A percentile compares a stretch with the other conserved stretches of the same genome.
These are phyloP conservation scores for Ceratitis capitata DNA, from an alignment of 1,140 invertebrate genomes.

Conservation along the genomic window DNA sequence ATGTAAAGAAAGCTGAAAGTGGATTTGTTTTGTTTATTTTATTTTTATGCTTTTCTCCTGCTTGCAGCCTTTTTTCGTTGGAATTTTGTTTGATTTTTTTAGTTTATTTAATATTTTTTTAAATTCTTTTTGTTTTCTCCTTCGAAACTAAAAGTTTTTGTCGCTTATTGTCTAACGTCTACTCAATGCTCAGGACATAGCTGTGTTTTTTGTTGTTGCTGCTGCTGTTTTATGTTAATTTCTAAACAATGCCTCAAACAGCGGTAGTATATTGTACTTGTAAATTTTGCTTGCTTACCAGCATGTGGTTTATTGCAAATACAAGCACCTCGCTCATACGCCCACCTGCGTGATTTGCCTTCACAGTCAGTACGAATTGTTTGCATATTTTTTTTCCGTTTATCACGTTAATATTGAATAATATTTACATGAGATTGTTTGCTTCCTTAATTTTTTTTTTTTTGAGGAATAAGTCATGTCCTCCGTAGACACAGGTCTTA, in stretches of 20 bases:
- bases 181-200: neutral
- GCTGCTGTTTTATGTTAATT: constrained; percentile 13
- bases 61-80: neutral
- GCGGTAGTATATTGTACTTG: neutral
- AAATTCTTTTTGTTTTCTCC: no score
- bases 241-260: neutral
- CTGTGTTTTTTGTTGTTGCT: no score
- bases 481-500: no score
- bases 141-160: constrained; percentile 30
- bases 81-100: no score
- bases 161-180: neutral
- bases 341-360: neutral
- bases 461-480: no score
- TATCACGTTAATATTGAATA: no score
- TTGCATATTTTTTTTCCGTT: neutral
- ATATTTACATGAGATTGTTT: no score
- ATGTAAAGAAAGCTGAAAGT: constrained; percentile 30
- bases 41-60: neutral
- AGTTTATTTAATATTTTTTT: no score
- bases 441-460: no score
- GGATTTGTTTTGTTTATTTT: constrained; percentile 5
- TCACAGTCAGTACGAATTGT: neutral
- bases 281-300: neutral
- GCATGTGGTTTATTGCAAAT: constrained; percentile 10
- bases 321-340: neutral